A percentile compares a stretch with the other conserved stretches of the same genome.
Evolutionary conservation across 2,888 invertebrate genomes (phyloP).

Genomic region (Philaethria dido): DNA sequence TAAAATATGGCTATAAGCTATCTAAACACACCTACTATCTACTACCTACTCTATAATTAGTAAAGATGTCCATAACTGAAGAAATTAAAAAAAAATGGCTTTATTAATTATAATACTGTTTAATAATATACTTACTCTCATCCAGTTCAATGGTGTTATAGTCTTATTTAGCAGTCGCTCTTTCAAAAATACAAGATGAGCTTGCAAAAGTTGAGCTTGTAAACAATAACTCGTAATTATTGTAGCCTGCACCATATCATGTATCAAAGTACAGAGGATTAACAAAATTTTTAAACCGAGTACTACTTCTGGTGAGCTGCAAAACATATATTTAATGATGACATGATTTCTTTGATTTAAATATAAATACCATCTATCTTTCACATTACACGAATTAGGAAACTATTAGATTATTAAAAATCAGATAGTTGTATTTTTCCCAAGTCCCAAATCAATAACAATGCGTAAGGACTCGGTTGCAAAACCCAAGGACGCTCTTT

Average conservation of each 20-base stretch:
- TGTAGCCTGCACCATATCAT: constrained; percentile 92
- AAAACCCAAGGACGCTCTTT: too few relatives aligned
- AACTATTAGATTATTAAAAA: too few relatives aligned
- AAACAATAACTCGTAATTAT: constrained; percentile 92
- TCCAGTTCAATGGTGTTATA: constrained; percentile 89
- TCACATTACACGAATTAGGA: not conserved
- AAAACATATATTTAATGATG: constrained; percentile 46
- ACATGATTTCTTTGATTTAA: too few relatives aligned
- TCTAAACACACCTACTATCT: too few relatives aligned
- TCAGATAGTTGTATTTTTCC: too few relatives aligned
- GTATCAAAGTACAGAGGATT: constrained; percentile 88
- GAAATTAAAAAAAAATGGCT: too few relatives aligned
- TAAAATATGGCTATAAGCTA: too few relatives aligned
- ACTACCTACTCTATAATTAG: too few relatives aligned
- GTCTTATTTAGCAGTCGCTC: constrained; percentile 89
- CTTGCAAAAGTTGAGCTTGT: constrained; percentile 90
- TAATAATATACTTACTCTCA: constrained; percentile 83
- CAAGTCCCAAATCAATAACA: too few relatives aligned
- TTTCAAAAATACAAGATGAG: constrained; percentile 88
- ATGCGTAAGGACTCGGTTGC: too few relatives aligned
- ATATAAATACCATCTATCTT: not conserved
- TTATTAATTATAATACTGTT: too few relatives aligned
- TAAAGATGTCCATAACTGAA: too few relatives aligned
- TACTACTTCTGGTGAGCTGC: constrained; percentile 78
- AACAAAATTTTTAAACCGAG: constrained; percentile 84